phyloP scores from a whole-genome alignment of 1,140 invertebrate genomes.

The Cotesia typhae region DNA sequence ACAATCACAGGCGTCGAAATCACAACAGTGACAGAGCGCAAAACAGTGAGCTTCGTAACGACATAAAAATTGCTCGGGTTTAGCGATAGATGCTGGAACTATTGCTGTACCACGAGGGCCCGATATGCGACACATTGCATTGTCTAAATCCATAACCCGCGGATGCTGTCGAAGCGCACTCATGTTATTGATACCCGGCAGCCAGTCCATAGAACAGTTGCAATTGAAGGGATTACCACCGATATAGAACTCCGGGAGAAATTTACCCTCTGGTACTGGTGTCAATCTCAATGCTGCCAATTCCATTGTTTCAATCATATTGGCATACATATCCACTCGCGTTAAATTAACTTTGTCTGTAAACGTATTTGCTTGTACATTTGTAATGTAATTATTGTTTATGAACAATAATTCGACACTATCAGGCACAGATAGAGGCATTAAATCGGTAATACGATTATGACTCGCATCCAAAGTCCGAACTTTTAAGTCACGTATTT shows the following conservation, averaged over 20 bases:
- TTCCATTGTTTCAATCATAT: constrained; percentile 83
- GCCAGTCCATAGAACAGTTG: constrained; percentile 92
- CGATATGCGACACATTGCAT: constrained; percentile 84
- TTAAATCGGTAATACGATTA: constrained; percentile 83
- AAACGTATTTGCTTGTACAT: constrained; percentile 84
- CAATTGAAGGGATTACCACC: constrained; percentile 91
- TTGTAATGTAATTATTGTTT: constrained; percentile 87
- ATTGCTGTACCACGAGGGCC: constrained; percentile 78
- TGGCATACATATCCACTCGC: constrained; percentile 88
- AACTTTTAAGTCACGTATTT: constrained; percentile 73
- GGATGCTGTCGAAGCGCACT: constrained; percentile 82
- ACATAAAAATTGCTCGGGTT: constrained; percentile 86
- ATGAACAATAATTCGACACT: constrained; percentile 88
- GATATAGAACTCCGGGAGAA: constrained; percentile 85
- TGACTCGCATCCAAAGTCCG: constrained; percentile 88
- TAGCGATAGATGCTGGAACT: constrained; percentile 71
- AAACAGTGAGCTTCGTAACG: constrained; percentile 93
- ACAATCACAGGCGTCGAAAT: constrained; percentile 94
- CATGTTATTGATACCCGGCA: constrained; percentile 86
- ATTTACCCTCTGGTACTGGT: constrained; percentile 73
- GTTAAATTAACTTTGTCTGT: constrained; percentile 84
- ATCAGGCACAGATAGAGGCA: constrained; percentile 84
- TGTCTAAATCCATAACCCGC: constrained; percentile 85
- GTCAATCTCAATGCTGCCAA: constrained; percentile 79
- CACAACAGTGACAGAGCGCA: constrained; percentile 91